A percentile compares a stretch with the other conserved stretches of the same genome.
Evolutionary conservation across 2,888 invertebrate species (phyloP).

Genomic region (Yponomeuta cagnagella): DNA sequence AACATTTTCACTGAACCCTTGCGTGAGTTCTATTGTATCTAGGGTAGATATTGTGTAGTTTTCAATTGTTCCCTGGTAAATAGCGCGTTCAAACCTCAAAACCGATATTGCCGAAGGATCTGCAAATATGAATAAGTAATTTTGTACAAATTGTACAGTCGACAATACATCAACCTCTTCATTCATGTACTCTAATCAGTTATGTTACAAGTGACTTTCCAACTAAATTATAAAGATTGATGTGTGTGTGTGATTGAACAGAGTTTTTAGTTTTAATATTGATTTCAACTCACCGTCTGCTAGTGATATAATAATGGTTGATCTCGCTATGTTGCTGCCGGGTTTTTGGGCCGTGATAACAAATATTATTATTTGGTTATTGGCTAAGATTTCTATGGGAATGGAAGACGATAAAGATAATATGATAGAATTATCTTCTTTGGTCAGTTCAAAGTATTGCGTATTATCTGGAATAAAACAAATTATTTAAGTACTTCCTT

Average conservation of each 20-base stretch:
- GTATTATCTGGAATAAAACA: conserved; percentile 26
- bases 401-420: conserved; percentile 23
- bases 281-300: conserved; percentile 23
- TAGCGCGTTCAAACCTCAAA: conserved; percentile 15
- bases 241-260: no score
- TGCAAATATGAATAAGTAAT: conserved; percentile 1
- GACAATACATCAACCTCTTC: no score
- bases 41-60: neutral
- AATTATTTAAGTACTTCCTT: neutral
- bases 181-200: no score
- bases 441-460: conserved; percentile 28
- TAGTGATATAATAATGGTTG: conserved; percentile 29
- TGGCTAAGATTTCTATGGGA: conserved; percentile 27
- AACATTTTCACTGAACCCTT: conserved; percentile 16
- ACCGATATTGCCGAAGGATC: conserved; percentile 10
- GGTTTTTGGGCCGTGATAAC: conserved; percentile 26
- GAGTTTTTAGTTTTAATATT: neutral
- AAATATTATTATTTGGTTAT: conserved; percentile 31
- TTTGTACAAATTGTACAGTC: no score
- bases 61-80: conserved; percentile 13
- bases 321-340: conserved; percentile 21
- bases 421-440: conserved; percentile 21
- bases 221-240: no score
- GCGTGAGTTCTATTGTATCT: conserved; percentile 9
- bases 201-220: no score